Conservation (phyloP, 2,797 vertebrate genomes). For the Anas georgica region DNA sequence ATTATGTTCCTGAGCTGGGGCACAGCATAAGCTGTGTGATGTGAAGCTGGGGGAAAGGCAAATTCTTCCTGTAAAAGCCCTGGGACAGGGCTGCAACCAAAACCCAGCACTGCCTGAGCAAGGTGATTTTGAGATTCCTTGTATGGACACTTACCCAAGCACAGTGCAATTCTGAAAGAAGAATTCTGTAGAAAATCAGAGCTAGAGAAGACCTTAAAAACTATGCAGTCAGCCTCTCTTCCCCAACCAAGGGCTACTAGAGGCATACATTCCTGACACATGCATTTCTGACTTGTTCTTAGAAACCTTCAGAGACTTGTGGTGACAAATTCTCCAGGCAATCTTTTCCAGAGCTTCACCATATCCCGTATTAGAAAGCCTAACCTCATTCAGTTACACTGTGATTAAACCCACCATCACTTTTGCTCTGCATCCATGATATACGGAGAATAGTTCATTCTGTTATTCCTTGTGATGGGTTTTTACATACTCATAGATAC, state of each 20-base stretch:
- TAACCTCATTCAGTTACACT: background rate
- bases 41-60: background rate
- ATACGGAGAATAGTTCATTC: fast-evolving
- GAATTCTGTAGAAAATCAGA: background rate
- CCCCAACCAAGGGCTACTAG: background rate
- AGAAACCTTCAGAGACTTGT: background rate
- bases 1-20: background rate
- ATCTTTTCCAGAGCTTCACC: background rate
- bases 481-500: background rate
- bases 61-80: background rate
- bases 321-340: background rate
- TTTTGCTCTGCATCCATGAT: background rate
- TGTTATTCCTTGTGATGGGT: background rate
- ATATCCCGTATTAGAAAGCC: background rate
- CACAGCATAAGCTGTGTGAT: background rate
- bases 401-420: background rate
- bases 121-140: background rate
- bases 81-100: background rate
- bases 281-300: background rate
- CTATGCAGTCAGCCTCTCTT: background rate
- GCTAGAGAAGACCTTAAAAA: background rate
- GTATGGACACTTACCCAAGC: background rate
- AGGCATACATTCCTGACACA: background rate
- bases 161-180: background rate
- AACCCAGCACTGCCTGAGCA: background rate